Evolutionary conservation across 2,888 invertebrate genomes (phyloP), one percentile per base, ranked within the genome.

Genomic region (Chirona hameri): DNA sequence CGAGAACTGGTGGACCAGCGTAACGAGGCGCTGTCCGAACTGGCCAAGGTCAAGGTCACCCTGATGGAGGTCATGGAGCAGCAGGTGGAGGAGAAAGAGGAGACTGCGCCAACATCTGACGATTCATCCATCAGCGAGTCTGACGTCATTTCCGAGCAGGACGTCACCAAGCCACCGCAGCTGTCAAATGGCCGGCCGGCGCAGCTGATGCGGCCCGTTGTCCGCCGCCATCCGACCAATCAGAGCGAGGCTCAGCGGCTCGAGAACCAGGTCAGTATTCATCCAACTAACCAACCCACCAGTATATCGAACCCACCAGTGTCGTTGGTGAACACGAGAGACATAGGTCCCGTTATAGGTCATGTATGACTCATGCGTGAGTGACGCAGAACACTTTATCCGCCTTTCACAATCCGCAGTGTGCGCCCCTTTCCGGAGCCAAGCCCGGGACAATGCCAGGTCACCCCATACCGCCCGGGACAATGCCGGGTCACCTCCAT

Each of bases 1-100:
- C 39, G 76, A 0, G 76, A 46, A 12, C 76, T 76, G 15, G 46
- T 76, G 21, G 76, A 76, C 76, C 76, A 76, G 76, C 76, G 76
- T 10, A 76, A 76, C 31, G 39, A 76, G 46, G 76, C 76, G 46
- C 39, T 76, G 18, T 39, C 76, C 76, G 76, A 76, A 24, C 76
- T 76, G 10, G 76, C 76, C 76, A 39, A 24, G 24, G 76, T 76
- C 76, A 76, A 76, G 46, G 76, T 76, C 10, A 39, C 14, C 9
- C 76, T 76, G 2, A 76, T 76, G 76, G 76, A 76, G 24, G 76
- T 46, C 24, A 39, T 76, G 76, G 46, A 76, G 24, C 24, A 46
- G 21, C 76, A 76, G 76, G 76, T 76, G 24, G 76, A 76, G 12
- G 21, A 1, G 1, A 46, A 46, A 24, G 46, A 76, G 76, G 76